phyloP scores from a whole-genome alignment of 2,113 vertebrate genomes.

The Sula dactylatra region DNA sequence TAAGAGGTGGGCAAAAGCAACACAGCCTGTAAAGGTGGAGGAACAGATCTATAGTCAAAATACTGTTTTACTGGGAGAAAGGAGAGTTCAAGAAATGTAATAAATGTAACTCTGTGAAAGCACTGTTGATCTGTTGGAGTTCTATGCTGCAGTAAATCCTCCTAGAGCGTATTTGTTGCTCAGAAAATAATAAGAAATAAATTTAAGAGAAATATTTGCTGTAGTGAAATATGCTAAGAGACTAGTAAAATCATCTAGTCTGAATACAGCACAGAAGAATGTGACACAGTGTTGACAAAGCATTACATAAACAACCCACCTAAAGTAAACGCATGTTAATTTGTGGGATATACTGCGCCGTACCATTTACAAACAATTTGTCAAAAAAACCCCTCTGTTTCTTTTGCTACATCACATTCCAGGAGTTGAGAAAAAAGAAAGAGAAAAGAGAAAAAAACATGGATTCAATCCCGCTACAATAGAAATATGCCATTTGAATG shows the following conservation, averaged over 20 bases:
- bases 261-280: not conserved
- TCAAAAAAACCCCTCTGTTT: not conserved
- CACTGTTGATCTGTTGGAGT: not conserved
- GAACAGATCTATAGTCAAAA: not conserved
- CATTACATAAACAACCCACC: not conserved
- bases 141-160: not conserved
- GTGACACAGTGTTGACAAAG: not conserved
- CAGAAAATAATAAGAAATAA: conserved; percentile 5
- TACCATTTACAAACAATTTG: not conserved
- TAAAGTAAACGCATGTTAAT: not conserved
- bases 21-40: not conserved
- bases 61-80: not conserved
- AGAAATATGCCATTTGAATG: not conserved
- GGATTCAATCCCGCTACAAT: not conserved
- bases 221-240: not conserved
- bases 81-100: not conserved
- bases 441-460: not conserved
- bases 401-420: not conserved
- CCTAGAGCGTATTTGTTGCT: not conserved
- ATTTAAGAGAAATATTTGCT: not conserved
- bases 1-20: not conserved
- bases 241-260: not conserved
- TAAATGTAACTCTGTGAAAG: not conserved
- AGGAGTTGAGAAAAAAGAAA: not conserved
- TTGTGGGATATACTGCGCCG: not conserved